Evolutionary conservation across 2,797 vertebrate species (phyloP).

Genomic region (Nothura maculosa): DNA sequence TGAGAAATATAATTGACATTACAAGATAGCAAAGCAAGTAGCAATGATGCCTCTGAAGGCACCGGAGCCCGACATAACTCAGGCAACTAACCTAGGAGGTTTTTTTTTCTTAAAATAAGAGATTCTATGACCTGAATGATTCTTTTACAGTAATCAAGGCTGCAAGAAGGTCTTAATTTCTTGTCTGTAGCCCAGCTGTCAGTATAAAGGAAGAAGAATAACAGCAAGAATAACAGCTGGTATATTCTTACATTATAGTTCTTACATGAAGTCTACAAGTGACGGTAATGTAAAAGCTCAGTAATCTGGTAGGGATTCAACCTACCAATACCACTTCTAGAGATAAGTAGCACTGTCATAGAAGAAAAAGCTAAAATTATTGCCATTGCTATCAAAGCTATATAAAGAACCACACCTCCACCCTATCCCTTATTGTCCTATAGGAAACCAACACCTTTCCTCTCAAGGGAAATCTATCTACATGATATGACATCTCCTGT

Average conservation of each 20-base stretch:
- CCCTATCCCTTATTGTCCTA: background rate
- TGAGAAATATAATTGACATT: background rate
- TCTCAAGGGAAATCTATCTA: background rate
- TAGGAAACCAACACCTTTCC: slow-evolving; percentile 61
- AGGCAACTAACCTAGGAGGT: background rate
- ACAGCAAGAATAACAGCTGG: background rate
- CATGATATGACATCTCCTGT: background rate
- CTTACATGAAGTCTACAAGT: background rate
- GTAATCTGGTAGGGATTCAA: background rate
- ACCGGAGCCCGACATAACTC: background rate
- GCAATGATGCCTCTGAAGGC: background rate
- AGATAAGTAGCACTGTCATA: background rate
- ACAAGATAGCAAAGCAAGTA: background rate
- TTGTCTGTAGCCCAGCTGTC: background rate
- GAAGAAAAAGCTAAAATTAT: slow-evolving; percentile 4
- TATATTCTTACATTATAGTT: background rate
- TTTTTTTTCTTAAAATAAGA: background rate
- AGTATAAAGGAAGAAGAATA: background rate
- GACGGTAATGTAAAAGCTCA: background rate
- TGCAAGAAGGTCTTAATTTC: background rate
- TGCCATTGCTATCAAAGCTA: background rate
- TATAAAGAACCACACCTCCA: background rate
- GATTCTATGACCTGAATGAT: background rate
- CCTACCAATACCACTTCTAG: background rate
- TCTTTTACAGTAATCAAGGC: background rate